Evolutionary conservation across 2,888 invertebrate species (phyloP).

Genomic region (Diaperis boleti): DNA sequence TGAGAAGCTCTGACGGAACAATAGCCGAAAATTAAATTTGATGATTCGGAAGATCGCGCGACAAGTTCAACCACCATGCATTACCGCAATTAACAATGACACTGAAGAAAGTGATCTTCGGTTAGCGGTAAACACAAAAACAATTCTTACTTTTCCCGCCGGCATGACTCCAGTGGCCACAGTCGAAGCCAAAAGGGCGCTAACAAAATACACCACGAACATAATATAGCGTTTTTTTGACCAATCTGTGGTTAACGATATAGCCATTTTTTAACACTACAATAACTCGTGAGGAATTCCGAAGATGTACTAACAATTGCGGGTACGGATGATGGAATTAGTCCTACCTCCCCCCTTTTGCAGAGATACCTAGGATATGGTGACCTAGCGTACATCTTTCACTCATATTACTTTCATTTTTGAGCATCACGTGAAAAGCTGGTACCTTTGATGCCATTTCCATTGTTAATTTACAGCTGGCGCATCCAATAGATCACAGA

Average conservation of each 20-base stretch:
- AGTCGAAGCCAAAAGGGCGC: conserved; percentile 40
- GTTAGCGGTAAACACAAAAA: neutral
- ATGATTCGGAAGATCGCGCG: conserved; percentile 23
- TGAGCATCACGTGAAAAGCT: neutral
- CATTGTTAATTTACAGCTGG: too few relatives aligned
- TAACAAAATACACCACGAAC: conserved; percentile 35
- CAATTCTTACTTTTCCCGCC: conserved; percentile 39
- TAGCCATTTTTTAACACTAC: conserved; percentile 29
- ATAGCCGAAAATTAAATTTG: neutral
- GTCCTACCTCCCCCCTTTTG: conserved; percentile 19
- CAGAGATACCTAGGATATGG: conserved; percentile 13
- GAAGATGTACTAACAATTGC: conserved; percentile 37
- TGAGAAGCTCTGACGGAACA: neutral
- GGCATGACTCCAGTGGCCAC: conserved; percentile 37
- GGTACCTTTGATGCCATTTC: neutral
- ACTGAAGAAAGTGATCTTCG: conserved; percentile 26
- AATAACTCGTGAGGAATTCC: conserved; percentile 6
- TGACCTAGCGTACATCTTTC: conserved; percentile 30
- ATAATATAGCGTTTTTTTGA: conserved; percentile 38
- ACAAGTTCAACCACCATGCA: conserved; percentile 40
- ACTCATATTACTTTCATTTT: conserved; percentile 13
- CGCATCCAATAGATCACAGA: too few relatives aligned
- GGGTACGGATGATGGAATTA: conserved; percentile 21
- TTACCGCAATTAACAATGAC: conserved; percentile 21
- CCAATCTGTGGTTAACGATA: conserved; percentile 36